Percentiles rank a stretch among this genome's conserved stretches.
These are phyloP conservation scores for Mythimna albipuncta DNA, from an alignment of 2,888 invertebrate genomes.

Conservation along the genomic window DNA sequence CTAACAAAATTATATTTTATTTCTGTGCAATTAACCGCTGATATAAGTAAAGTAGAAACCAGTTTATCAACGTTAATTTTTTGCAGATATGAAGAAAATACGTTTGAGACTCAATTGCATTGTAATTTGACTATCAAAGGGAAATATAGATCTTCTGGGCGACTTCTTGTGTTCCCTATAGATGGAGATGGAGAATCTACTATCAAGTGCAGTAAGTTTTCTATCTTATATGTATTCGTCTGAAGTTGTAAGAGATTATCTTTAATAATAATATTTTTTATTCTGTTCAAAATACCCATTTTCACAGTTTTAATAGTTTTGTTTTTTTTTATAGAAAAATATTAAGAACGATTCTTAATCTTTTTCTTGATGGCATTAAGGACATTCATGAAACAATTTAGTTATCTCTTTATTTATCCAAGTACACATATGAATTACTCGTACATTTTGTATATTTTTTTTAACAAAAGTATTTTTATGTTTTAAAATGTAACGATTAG, in stretches of 20 bases:
- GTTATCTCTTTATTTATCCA: too few species aligned
- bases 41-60: not conserved
- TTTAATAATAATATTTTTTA: not conserved
- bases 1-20: not conserved
- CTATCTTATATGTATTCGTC: not conserved
- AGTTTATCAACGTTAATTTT: slow-evolving; percentile 21
- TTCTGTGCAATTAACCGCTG: not conserved
- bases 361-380: not conserved
- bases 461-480: too few species aligned
- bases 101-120: slow-evolving; percentile 72
- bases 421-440: too few species aligned
- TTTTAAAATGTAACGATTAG: too few species aligned
- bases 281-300: too few species aligned
- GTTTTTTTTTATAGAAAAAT: too few species aligned
- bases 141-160: slow-evolving; percentile 77
- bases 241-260: not conserved
- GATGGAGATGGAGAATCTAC: slow-evolving; percentile 77
- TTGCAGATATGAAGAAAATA: slow-evolving; percentile 70
- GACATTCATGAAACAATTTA: too few species aligned
- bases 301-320: not conserved
- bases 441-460: too few species aligned
- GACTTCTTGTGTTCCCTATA: slow-evolving; percentile 75
- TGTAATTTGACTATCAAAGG: slow-evolving; percentile 79
- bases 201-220: slow-evolving; percentile 78
- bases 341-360: too few species aligned